phyloP scores from a whole-genome alignment of 1,140 invertebrate species.

The Nebria ingens region DNA sequence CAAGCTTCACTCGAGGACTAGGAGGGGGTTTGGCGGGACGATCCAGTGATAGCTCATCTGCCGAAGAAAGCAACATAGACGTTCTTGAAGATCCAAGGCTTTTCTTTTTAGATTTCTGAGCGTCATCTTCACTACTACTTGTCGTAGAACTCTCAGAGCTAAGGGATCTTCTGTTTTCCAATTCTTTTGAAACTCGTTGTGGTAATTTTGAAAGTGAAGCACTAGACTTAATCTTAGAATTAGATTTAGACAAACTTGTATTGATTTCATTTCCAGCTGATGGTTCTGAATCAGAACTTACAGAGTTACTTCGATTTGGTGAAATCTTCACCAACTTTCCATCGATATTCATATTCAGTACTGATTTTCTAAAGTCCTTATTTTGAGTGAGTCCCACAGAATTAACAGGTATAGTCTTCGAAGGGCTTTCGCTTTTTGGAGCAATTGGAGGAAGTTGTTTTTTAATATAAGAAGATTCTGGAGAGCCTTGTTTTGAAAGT shows the following conservation, averaged over 20 bases:
- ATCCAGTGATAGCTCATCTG: slow-evolving; percentile 46
- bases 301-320: slow-evolving; percentile 38
- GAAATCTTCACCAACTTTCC: slow-evolving; percentile 31
- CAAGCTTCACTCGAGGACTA: slow-evolving; percentile 36
- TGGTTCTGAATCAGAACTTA: slow-evolving; percentile 36
- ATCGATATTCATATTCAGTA: slow-evolving; percentile 54
- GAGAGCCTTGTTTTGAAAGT: slow-evolving; percentile 24
- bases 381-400: slow-evolving; percentile 43
- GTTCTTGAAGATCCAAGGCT: slow-evolving; percentile 35
- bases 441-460: slow-evolving; percentile 46
- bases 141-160: slow-evolving; percentile 37
- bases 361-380: slow-evolving; percentile 67
- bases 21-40: slow-evolving; percentile 43
- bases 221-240: slow-evolving; percentile 11
- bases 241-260: not conserved
- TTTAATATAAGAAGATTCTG: slow-evolving; percentile 24
- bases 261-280: slow-evolving; percentile 17
- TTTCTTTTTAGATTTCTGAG: slow-evolving; percentile 23
- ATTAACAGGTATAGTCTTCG: slow-evolving; percentile 36
- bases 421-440: slow-evolving; percentile 41
- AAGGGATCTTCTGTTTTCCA: slow-evolving; percentile 28
- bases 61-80: slow-evolving; percentile 40
- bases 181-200: slow-evolving; percentile 26
- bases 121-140: slow-evolving; percentile 40
- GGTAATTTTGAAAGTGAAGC: slow-evolving; percentile 23